Conservation (phyloP, 2,797 vertebrate genomes). For the Ciconia nigra region DNA sequence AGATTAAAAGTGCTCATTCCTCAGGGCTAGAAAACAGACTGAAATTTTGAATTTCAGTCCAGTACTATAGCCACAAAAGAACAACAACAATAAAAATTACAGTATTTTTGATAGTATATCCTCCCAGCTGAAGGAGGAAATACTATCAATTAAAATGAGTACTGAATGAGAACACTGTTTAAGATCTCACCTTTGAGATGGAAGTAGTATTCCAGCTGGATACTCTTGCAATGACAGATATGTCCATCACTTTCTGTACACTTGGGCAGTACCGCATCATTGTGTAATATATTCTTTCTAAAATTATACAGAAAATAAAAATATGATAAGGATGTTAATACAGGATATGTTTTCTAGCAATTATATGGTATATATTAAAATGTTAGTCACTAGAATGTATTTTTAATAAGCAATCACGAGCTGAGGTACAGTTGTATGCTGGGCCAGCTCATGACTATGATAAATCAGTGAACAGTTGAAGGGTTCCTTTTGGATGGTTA, state of each 20-base stretch:
- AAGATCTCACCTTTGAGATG: neutral
- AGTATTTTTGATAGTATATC: neutral
- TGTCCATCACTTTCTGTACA: neutral
- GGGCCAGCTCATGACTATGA: fast-evolving
- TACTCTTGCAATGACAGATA: neutral
- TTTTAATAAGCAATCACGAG: neutral
- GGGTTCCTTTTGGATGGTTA: neutral
- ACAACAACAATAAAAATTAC: neutral
- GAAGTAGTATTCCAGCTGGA: neutral
- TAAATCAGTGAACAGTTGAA: neutral
- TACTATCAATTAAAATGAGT: neutral
- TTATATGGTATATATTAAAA: neutral
- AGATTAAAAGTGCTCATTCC: neutral
- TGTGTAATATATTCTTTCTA: neutral
- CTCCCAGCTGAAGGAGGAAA: neutral
- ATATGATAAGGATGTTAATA: neutral
- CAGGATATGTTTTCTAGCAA: neutral
- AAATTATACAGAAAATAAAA: neutral
- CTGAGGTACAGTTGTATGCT: neutral
- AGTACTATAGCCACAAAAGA: neutral
- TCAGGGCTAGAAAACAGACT: neutral
- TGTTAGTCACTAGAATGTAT: neutral
- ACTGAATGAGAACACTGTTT: neutral
- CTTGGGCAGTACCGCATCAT: fast-evolving
- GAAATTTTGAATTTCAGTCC: neutral